phyloP scores from a whole-genome alignment of 2,797 vertebrate species.

The Amphiprion clarkii region DNA sequence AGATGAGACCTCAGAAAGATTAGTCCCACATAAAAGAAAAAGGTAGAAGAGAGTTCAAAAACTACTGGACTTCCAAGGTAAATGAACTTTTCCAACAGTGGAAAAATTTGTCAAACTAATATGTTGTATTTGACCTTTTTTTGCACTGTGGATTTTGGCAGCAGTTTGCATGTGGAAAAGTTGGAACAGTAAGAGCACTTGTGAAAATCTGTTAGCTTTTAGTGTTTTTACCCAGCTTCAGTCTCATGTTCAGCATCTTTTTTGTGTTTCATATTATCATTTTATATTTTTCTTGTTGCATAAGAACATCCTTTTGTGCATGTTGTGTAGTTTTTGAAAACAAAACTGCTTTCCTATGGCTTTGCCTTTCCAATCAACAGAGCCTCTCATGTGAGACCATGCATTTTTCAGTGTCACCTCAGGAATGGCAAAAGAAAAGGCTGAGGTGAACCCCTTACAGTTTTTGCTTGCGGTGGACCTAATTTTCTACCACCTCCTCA shows the following conservation, averaged over 20 bases:
- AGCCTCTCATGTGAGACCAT: conserved; percentile 37
- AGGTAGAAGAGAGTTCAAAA: conserved; percentile 6
- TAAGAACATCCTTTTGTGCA: not conserved
- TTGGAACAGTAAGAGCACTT: not conserved
- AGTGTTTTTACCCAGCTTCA: not conserved
- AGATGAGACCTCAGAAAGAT: conserved; percentile 13
- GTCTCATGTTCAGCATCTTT: not conserved
- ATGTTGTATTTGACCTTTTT: not conserved
- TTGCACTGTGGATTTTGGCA: conserved; percentile 20
- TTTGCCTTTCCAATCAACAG: conserved; percentile 23
- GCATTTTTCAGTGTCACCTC: conserved; percentile 52
- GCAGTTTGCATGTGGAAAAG: conserved; percentile 1
- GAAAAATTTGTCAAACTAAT: conserved; percentile 2
- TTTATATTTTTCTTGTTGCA: not conserved
- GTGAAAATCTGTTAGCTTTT: not conserved
- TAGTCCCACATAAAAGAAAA: conserved; percentile 4
- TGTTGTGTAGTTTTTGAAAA: not conserved
- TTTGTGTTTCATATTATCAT: conserved; percentile 1
- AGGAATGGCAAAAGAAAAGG: conserved; percentile 32
- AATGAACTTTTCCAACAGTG: conserved; percentile 9
- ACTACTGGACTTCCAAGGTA: not conserved
- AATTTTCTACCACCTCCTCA: conserved; percentile 67
- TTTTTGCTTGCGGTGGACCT: conserved; percentile 58
- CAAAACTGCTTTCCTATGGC: not conserved
- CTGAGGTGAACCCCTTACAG: conserved; percentile 56